Conservation (phyloP, 92 coral and sea anemone genomes). For the Zoanthus solanderi region DNA sequence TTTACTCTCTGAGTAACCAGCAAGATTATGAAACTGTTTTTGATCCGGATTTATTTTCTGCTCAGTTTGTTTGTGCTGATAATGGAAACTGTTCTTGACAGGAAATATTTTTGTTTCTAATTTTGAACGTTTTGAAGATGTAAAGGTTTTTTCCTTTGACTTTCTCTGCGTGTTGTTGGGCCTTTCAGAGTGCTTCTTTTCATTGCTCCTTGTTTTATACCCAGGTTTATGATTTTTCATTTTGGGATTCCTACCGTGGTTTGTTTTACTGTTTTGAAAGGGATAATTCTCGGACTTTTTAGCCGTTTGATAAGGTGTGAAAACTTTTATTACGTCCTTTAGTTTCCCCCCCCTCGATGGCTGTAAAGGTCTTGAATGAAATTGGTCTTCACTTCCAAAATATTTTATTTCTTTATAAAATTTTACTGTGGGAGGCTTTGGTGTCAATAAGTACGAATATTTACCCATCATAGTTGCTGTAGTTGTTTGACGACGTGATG, state of each 20-base stretch:
- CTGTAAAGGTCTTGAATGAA: not conserved
- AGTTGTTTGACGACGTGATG: conserved; percentile 17
- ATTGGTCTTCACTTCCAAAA: conserved; percentile 28
- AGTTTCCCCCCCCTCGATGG: not conserved
- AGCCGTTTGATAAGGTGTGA: not conserved
- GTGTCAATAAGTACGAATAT: not conserved
- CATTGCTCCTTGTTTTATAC: not conserved
- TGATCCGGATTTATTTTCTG: not conserved
- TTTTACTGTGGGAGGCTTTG: conserved; percentile 7
- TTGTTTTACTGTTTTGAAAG: not conserved
- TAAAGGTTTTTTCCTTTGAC: not conserved
- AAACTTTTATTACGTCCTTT: conserved; percentile 5
- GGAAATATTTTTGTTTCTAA: not conserved
- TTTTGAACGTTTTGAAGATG: conserved; percentile 13
- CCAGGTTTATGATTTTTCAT: not conserved
- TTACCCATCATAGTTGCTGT: not conserved
- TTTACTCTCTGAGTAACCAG: not conserved
- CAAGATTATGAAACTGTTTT: not conserved
- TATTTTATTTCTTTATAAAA: conserved; percentile 37
- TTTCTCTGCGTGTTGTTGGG: not conserved
- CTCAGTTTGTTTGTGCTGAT: not conserved
- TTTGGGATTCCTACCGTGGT: not conserved
- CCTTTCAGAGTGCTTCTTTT: not conserved
- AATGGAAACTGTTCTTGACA: not conserved
- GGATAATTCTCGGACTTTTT: not conserved